Evolutionary conservation across 2,113 vertebrate genomes (phyloP), one percentile per base, ranked within the genome.

Genomic region (Marmota monax): DNA sequence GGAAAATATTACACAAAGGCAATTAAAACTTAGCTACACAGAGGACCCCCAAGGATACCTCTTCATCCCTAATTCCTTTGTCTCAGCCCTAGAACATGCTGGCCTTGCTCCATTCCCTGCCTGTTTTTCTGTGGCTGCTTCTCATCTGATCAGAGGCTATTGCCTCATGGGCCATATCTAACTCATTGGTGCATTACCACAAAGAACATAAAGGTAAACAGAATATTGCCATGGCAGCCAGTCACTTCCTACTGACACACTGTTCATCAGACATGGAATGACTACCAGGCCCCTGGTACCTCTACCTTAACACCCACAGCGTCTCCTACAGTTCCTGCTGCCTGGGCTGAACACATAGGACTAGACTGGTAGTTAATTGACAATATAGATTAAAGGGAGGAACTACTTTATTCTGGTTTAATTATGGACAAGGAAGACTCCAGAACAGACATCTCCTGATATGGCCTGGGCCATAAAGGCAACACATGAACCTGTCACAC

Each of bases 151-250:
- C 42, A 37, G 56, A 22, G 16, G 23, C 7, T 18, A 61, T 2
- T 89, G n/a, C 48, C 32, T 83, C 13, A 22, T 0, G 16, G 56
- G 3, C 3, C 12, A 11, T 16, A 13, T 10, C 20, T 0, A 37
- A 20, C 39, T 45, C 0, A 0, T 0, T 23, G 13, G 14, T 23
- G 32, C 7, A 3, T 17, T 14, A n/a, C 0, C 42, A 48, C 72
- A 25, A 45, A 14, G 9, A 86, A 61, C 27, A 69, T 0, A 2
- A 16, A 42, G 34, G 27, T 1, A 74, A 32, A 45, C 17, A 61
- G 5, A 11, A 12, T 1, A 0, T 4, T 17, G 65, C 23, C 8
- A 22, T 0, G 2, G 11, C 0, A 5, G 63, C 23, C 7, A 3
- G 10, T 1, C 39, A 20, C 37, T 70, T 70, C 56, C 17, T 0